Base-by-base conservation (phyloP, 2,113 vertebrate species). In the Chloropsis cyanopogon region DNA sequence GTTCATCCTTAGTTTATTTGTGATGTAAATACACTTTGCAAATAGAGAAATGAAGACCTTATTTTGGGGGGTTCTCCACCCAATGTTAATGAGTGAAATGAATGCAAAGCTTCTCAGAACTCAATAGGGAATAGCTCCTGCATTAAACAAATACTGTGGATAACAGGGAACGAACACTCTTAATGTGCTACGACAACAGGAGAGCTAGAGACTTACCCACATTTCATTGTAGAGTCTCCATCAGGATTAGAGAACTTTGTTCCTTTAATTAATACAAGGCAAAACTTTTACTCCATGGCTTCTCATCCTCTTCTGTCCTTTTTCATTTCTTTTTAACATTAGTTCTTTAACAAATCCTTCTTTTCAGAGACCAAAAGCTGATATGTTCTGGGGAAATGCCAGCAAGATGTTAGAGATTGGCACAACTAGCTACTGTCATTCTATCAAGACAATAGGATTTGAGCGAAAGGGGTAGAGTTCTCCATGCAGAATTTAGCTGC, bases 401-500 rank as follows among this genome's bases (percentile, higher is more conserved):
- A 98, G 94, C 26, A 93, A 97, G 94, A 96, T 95, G 97, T 97
- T 97, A 97, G 88, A 97, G 91, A 72, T 88, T 97, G 98, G 98
- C 97, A 97, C 96, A 96, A 94, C 94, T 91, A 85, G 97, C 91
- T 95, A 98, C 97, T 97, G 97, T 97, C 97, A 95, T 97, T 98
- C 97, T 97, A 88, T 60, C 87, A 97, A 97, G 97, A 98, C 97
- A 98, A 98, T 98, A 97, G 96, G 97, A 96, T 97, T 90, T 94
- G 95, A 98, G 97, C 56, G 21, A 97, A 97, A 93, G 97, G 97
- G 94, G 97, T 98, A 98, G 98, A 98, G 98, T 96, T 98, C 97
- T 98, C 98, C 97, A 97, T 97, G 98, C 98, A 98, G 97, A 98
- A 98, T 98, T 98, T 98, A 98, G 98, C 97, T 98, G 97, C 98